A percentile compares a stretch with the other conserved stretches of the same genome.
Evolutionary conservation across 1,140 invertebrate species (phyloP).

Genomic region (Asbolus verrucosus): DNA sequence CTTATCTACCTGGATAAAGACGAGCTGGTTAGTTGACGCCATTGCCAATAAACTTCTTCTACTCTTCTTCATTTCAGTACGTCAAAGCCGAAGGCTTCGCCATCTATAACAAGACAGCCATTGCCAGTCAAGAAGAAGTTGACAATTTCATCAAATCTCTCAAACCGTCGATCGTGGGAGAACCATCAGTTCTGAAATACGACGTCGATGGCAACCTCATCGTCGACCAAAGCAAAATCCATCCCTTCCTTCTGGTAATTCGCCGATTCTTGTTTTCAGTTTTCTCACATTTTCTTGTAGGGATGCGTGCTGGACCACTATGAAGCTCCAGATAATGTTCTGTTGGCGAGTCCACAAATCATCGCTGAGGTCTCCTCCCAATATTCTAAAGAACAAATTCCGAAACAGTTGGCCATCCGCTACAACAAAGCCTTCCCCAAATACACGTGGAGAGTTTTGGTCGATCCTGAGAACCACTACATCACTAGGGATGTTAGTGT

Average conservation of each 20-base stretch:
- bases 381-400: slow-evolving; percentile 1
- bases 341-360: background rate
- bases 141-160: background rate
- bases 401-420: background rate
- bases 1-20: slow-evolving; percentile 14
- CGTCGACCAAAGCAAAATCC: slow-evolving; percentile 2
- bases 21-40: slow-evolving; percentile 23
- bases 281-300: background rate
- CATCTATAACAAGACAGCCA: slow-evolving; percentile 21
- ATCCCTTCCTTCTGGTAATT: slow-evolving; percentile 25
- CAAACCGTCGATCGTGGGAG: slow-evolving; percentile 2
- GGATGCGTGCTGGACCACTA: slow-evolving; percentile 4
- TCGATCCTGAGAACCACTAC: slow-evolving; percentile 3
- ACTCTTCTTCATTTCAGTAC: background rate
- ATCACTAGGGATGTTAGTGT: slow-evolving; percentile 23
- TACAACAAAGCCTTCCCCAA: slow-evolving; percentile 20
- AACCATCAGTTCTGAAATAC: slow-evolving; percentile 31
- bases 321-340: slow-evolving; percentile 15
- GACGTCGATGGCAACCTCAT: slow-evolving; percentile 9
- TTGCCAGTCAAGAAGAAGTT: background rate
- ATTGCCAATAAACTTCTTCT: background rate
- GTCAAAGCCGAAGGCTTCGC: slow-evolving; percentile 5
- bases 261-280: background rate
- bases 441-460: slow-evolving; percentile 30
- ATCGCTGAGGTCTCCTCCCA: slow-evolving; percentile 10